Conservation (phyloP, 2,797 vertebrate genomes). For the Streptopelia turtur region DNA sequence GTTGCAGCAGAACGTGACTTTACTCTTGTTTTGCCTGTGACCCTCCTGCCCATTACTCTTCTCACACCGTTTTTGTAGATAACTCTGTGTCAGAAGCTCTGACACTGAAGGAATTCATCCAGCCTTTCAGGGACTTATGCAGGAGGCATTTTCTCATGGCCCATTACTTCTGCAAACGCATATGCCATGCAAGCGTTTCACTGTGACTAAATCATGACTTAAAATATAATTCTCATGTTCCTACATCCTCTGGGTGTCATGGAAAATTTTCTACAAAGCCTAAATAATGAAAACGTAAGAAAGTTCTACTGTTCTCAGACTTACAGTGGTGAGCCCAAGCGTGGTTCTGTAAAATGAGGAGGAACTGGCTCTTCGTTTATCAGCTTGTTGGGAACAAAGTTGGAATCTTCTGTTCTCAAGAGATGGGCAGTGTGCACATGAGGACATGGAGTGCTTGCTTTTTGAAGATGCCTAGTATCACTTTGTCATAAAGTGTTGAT, state of each 20-base stretch:
- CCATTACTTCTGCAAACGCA: conserved; percentile 2
- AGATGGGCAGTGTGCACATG: background rate
- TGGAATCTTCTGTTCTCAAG: background rate
- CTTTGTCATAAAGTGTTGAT: background rate
- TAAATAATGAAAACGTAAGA: background rate
- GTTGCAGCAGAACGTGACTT: background rate
- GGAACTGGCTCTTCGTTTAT: background rate
- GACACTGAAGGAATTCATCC: conserved; percentile 6
- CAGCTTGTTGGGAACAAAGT: background rate
- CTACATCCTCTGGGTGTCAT: background rate
- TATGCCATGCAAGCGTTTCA: background rate
- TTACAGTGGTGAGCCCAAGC: background rate
- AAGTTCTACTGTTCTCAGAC: fast-evolving
- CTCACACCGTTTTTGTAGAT: background rate
- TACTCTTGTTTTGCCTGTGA: background rate
- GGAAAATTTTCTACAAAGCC: background rate
- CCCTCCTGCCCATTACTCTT: background rate
- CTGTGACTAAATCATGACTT: conserved; percentile 9
- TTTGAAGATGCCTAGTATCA: background rate
- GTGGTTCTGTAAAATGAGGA: background rate
- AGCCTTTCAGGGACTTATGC: background rate
- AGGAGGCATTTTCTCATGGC: background rate
- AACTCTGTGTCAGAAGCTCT: conserved; percentile 17
- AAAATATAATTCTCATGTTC: background rate
- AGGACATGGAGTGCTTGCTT: background rate